Conservation (phyloP, 2,113 vertebrate genomes). For the Hymenochirus boettgeri region DNA sequence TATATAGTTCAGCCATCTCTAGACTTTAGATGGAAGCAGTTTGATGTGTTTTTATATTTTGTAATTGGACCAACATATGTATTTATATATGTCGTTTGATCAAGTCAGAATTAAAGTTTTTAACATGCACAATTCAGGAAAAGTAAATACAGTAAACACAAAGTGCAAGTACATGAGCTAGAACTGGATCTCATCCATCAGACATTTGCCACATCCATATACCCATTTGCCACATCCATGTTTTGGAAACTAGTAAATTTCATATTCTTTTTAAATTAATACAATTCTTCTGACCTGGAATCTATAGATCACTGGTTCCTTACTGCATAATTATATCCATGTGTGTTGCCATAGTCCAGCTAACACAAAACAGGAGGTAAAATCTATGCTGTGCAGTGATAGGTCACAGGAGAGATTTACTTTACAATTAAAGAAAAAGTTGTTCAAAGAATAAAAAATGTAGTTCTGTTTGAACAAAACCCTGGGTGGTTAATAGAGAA, state of each 20-base stretch:
- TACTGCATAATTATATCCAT: constrained; percentile 38
- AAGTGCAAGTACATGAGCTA: no score
- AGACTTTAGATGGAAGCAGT: no score
- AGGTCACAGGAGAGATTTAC: constrained; percentile 19
- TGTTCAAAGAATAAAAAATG: constrained; percentile 7
- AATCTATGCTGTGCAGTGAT: constrained; percentile 2
- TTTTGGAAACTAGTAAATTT: constrained; percentile 21
- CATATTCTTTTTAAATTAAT: constrained; percentile 18
- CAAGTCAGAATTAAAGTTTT: no score
- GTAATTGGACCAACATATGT: no score
- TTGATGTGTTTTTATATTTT: no score
- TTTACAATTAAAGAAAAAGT: constrained; percentile 21
- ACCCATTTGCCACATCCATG: constrained; percentile 20
- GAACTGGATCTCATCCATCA: no score
- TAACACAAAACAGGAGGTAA: constrained; percentile 37
- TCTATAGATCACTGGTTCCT: constrained; percentile 34
- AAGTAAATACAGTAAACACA: no score
- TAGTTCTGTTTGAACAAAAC: constrained; percentile 3
- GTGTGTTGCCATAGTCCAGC: constrained; percentile 36
- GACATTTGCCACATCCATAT: neutral
- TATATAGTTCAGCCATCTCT: no score
- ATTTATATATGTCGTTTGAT: no score
- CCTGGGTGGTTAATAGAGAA: neutral
- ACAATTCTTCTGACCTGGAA: constrained; percentile 15
- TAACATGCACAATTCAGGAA: no score